phyloP scores from a whole-genome alignment of 2,888 invertebrate genomes.

The Ochropleura plecta region DNA sequence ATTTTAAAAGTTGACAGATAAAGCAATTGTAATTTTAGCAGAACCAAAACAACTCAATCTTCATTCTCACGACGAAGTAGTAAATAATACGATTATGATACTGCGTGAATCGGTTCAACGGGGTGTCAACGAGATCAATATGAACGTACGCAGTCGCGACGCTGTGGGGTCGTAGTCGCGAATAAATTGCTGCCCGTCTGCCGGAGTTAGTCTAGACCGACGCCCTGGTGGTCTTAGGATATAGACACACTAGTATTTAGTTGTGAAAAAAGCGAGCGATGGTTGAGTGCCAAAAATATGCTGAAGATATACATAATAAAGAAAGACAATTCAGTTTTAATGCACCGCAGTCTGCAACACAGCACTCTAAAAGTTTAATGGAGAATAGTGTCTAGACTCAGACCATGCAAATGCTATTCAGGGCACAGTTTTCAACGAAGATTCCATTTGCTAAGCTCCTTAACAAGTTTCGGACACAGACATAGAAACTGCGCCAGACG shows the following conservation, averaged over 20 bases:
- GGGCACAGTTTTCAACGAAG: conserved; percentile 22
- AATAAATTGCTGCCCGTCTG: conserved; percentile 70
- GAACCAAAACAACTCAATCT: conserved; percentile 6
- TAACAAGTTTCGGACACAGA: conserved; percentile 40
- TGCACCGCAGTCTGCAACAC: conserved; percentile 6
- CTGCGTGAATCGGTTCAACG: conserved; percentile 38
- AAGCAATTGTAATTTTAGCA: neutral
- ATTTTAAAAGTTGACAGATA: neutral
- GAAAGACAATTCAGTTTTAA: conserved; percentile 28
- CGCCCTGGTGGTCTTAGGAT: conserved; percentile 59
- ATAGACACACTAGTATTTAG: conserved; percentile 47
- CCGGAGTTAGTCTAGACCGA: conserved; percentile 58
- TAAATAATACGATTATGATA: conserved; percentile 47
- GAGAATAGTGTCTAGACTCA: conserved; percentile 27
- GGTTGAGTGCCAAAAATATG: neutral
- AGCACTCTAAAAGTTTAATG: conserved; percentile 38
- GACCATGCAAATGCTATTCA: conserved; percentile 5
- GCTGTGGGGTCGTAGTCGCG: conserved; percentile 63
- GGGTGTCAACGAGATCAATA: conserved; percentile 68
- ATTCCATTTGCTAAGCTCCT: conserved; percentile 45
- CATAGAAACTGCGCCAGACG: conserved; percentile 56
- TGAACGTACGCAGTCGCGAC: conserved; percentile 67
- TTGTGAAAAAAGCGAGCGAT: neutral
- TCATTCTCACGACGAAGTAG: conserved; percentile 31
- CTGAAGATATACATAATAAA: neutral